These are phyloP conservation scores for Heterotilapia buettikoferi DNA, from an alignment of 2,113 vertebrate genomes.

Conservation along the genomic window DNA sequence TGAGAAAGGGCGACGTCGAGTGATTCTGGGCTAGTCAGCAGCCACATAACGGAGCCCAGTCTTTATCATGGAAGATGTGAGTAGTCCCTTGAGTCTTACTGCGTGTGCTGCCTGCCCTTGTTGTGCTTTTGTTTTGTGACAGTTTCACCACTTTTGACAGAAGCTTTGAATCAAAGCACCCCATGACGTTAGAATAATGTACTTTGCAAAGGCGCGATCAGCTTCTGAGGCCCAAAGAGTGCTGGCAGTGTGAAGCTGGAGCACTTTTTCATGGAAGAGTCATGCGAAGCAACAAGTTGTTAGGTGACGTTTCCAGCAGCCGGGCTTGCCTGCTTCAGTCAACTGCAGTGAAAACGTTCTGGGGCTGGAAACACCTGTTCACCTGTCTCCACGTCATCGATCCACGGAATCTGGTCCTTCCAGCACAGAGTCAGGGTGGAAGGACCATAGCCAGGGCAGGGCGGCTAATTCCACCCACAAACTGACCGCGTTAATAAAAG, in stretches of 20 bases:
- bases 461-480: not conserved
- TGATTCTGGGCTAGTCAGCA: not conserved
- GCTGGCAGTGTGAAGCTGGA: not conserved
- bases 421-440: not conserved
- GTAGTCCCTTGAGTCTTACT: not conserved
- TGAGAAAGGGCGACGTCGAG: constrained; percentile 26
- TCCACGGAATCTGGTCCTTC: not conserved
- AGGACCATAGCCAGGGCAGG: not conserved
- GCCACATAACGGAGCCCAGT: constrained; percentile 38
- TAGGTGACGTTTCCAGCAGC: not conserved
- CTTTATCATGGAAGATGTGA: constrained; percentile 60
- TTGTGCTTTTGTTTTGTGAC: not conserved
- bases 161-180: not conserved
- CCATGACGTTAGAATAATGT: not conserved
- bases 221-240: not conserved
- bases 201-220: not conserved
- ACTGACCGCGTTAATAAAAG: not conserved
- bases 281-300: not conserved
- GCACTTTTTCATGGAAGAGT: not conserved
- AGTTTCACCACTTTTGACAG: not conserved
- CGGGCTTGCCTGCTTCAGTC: not conserved
- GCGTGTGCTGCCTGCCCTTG: not conserved
- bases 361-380: constrained; percentile 35
- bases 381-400: constrained; percentile 12
- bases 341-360: not conserved